A percentile compares a stretch with the other conserved stretches of the same genome.
phyloP scores from a whole-genome alignment of 2,113 vertebrate species.

The Rhabdomys dilectus region DNA sequence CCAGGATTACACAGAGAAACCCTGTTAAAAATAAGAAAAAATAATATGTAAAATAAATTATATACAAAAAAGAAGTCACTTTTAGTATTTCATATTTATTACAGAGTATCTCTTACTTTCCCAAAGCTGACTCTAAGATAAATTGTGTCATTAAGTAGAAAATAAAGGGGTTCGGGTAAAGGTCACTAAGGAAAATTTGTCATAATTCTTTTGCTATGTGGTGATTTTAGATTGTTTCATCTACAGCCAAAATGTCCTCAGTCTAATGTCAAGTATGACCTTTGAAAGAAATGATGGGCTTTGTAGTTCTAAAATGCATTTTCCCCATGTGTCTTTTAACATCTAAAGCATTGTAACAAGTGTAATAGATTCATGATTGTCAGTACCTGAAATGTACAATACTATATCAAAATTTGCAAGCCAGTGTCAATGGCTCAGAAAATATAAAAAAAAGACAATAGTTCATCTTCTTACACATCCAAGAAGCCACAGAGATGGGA shows the following conservation, averaged over 20 bases:
- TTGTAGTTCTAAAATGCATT: neutral
- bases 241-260: neutral
- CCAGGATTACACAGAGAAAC: neutral
- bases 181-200: neutral
- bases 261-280: neutral
- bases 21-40: neutral
- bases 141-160: neutral
- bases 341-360: neutral
- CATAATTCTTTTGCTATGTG: neutral
- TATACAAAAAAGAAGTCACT: neutral
- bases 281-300: neutral
- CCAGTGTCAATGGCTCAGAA: neutral
- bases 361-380: neutral
- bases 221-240: slow-evolving; percentile 1
- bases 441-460: neutral
- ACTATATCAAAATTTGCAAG: neutral
- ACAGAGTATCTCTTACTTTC: neutral
- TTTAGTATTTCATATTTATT: slow-evolving; percentile 12
- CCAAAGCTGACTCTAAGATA: neutral
- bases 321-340: neutral
- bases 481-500: neutral
- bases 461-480: neutral
- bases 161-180: neutral
- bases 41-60: slow-evolving; percentile 10
- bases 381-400: neutral